Conservation (phyloP, 2,888 invertebrate genomes). For the Melipona bicolor region DNA sequence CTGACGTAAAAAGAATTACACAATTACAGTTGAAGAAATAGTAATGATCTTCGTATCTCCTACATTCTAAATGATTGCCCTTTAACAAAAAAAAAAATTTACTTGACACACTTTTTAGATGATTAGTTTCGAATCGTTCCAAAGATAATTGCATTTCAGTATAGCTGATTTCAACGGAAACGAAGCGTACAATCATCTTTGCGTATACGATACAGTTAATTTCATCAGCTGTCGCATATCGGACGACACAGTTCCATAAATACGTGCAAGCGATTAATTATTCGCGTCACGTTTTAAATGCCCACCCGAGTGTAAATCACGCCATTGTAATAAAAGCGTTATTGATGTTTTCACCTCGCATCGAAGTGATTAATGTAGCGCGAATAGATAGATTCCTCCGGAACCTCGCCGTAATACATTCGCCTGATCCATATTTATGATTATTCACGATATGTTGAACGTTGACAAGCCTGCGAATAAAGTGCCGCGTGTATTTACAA, state of each 20-base stretch:
- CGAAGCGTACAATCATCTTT: neutral
- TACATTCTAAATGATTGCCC: no score
- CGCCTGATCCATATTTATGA: conserved; percentile 51
- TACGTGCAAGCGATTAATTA: conserved; percentile 36
- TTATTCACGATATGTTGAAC: conserved; percentile 55
- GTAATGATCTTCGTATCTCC: no score
- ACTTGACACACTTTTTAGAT: no score
- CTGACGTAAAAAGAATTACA: no score
- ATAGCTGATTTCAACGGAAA: neutral
- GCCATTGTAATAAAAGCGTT: conserved; percentile 34
- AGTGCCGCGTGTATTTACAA: conserved; percentile 41
- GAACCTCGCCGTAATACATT: conserved; percentile 27
- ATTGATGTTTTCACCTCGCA: conserved; percentile 33
- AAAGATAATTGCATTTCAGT: no score
- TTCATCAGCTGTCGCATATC: neutral
- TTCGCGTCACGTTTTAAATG: conserved; percentile 8
- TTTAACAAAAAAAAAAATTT: no score
- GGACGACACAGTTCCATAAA: conserved; percentile 32
- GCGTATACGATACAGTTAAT: neutral
- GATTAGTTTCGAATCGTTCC: no score
- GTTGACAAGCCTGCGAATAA: conserved; percentile 43
- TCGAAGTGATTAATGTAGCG: conserved; percentile 54
- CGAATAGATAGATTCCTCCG: conserved; percentile 48
- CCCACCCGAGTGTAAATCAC: conserved; percentile 20
- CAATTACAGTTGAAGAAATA: no score